Percentiles rank a stretch among this genome's conserved stretches.
Conservation (phyloP, 2,888 invertebrate genomes). For the Leistus spinibarbis region DNA sequence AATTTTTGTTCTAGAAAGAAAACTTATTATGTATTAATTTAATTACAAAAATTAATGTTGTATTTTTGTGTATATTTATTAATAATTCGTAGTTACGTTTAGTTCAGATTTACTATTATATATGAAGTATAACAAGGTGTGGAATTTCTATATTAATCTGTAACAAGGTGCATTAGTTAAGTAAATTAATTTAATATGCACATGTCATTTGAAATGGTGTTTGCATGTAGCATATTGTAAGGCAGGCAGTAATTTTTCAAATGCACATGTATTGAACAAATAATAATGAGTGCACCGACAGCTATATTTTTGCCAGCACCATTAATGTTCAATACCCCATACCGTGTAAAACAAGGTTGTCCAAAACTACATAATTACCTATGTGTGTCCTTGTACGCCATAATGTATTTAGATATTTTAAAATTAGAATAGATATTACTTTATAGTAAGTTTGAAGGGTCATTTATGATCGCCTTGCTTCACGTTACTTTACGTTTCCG, state of each 20-base stretch:
- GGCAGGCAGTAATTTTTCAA: background rate
- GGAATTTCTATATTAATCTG: background rate
- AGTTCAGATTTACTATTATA: too few relatives aligned
- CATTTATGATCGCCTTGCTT: too few relatives aligned
- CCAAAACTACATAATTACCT: background rate
- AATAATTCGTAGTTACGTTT: too few relatives aligned
- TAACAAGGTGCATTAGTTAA: background rate
- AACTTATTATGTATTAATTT: too few relatives aligned
- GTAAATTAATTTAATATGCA: background rate
- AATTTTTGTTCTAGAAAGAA: too few relatives aligned
- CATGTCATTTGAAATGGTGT: background rate
- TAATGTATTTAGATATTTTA: background rate
- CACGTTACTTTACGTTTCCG: too few relatives aligned
- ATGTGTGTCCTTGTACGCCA: too few relatives aligned
- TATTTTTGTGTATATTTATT: too few relatives aligned
- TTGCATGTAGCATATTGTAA: background rate
- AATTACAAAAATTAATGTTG: too few relatives aligned
- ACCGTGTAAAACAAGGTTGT: background rate
- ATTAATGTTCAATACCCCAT: background rate
- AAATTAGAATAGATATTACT: too few relatives aligned
- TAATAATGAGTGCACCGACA: background rate
- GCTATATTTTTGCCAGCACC: background rate
- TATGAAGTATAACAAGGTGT: background rate
- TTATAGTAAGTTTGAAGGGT: too few relatives aligned
- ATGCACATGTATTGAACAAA: background rate